Conservation (phyloP, 1,140 invertebrate genomes). For the Danaus melanippus region DNA sequence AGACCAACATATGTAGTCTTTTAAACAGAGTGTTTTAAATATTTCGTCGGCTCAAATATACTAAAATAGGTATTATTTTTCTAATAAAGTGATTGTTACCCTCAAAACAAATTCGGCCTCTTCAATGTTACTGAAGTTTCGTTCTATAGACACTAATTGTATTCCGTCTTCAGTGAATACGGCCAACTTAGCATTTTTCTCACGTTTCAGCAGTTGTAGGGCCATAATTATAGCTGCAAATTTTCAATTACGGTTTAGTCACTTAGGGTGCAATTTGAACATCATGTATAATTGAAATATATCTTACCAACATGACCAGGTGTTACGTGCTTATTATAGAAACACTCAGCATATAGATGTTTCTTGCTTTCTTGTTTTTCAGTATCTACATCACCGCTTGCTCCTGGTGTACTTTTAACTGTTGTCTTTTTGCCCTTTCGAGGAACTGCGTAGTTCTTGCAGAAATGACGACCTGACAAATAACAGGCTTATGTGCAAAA, state of each 20-base stretch:
- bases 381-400: slow-evolving; percentile 33
- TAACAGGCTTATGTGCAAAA: too few species aligned
- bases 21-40: too few species aligned
- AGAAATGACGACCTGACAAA: slow-evolving; percentile 55
- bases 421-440: slow-evolving; percentile 46
- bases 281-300: too few species aligned
- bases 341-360: slow-evolving; percentile 50
- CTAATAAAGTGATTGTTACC: slow-evolving; percentile 24
- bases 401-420: slow-evolving; percentile 24
- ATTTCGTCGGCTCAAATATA: too few species aligned
- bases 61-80: too few species aligned
- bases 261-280: neutral
- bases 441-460: slow-evolving; percentile 40
- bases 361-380: slow-evolving; percentile 54
- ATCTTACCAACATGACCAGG: slow-evolving; percentile 56
- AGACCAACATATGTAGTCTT: too few species aligned
- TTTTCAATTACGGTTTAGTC: slow-evolving; percentile 3
- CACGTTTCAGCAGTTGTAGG: slow-evolving; percentile 54
- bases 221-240: slow-evolving; percentile 54
- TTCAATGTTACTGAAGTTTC: slow-evolving; percentile 47
- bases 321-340: slow-evolving; percentile 53
- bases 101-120: slow-evolving; percentile 51
- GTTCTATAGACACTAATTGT: slow-evolving; percentile 43
- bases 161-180: slow-evolving; percentile 58
- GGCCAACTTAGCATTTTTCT: slow-evolving; percentile 49